Conservation (phyloP, 2,797 vertebrate species). For the Phrynocephalus forsythii region DNA sequence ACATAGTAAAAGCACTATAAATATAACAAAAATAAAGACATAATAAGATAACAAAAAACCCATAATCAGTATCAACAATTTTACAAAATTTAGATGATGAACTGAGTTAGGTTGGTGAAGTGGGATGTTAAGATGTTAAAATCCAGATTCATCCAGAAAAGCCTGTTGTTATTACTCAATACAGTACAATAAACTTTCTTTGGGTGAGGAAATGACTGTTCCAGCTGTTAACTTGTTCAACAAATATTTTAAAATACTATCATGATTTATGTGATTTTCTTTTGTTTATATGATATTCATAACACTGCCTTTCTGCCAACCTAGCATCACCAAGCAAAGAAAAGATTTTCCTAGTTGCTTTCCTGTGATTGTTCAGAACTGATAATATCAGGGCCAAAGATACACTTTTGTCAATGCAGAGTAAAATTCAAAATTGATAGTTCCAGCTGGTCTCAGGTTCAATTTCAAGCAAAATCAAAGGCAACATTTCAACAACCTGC, state of each 20-base stretch:
- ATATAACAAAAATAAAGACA: too few species aligned
- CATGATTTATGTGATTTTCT: slow-evolving; percentile 4
- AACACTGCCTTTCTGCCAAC: slow-evolving; percentile 1
- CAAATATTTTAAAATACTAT: neutral
- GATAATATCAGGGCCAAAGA: slow-evolving; percentile 56
- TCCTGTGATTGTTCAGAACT: slow-evolving; percentile 74
- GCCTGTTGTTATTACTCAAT: neutral
- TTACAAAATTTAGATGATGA: too few species aligned
- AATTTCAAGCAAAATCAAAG: slow-evolving; percentile 12
- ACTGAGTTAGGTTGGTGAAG: too few species aligned
- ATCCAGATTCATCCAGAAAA: too few species aligned
- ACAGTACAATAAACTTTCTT: neutral
- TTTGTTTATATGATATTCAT: neutral
- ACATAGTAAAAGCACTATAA: too few species aligned
- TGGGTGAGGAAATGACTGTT: neutral
- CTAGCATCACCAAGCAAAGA: neutral
- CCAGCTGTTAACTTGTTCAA: slow-evolving; percentile 14
- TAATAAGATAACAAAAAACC: too few species aligned
- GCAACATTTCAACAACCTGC: slow-evolving; percentile 7
- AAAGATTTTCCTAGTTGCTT: slow-evolving; percentile 54
- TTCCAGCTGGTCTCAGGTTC: slow-evolving; percentile 26
- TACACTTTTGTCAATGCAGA: slow-evolving; percentile 47
- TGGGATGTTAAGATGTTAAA: too few species aligned
- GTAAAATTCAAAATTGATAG: slow-evolving; percentile 52
- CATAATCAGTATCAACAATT: too few species aligned